Percentiles rank a stretch among this genome's conserved stretches.
phyloP scores from a whole-genome alignment of 2,888 invertebrate species.

The Gerris lacustris region DNA sequence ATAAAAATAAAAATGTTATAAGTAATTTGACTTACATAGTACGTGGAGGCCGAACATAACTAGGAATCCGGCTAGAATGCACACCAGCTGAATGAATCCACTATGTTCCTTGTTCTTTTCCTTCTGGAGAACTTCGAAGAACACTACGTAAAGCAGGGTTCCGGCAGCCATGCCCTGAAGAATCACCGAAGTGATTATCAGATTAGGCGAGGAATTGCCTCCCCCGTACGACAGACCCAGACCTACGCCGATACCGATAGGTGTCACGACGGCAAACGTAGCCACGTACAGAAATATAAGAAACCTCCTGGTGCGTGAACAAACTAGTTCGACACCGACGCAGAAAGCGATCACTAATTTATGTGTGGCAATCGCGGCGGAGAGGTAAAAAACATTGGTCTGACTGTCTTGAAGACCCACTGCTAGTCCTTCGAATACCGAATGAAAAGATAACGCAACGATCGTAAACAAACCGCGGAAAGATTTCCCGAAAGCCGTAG shows the following conservation, averaged over 20 bases:
- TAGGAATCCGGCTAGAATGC: conserved; percentile 46
- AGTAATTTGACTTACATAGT: conserved; percentile 28
- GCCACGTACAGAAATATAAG: conserved; percentile 46
- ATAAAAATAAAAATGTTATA: no score
- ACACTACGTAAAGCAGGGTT: conserved; percentile 65
- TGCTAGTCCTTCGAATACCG: conserved; percentile 60
- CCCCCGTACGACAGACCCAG: conserved; percentile 42
- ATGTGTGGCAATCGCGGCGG: conserved; percentile 53
- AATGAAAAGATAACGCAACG: conserved; percentile 54
- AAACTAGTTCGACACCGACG: conserved; percentile 51
- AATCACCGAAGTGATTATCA: conserved; percentile 41
- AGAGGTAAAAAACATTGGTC: conserved; percentile 50
- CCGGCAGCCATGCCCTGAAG: conserved; percentile 65
- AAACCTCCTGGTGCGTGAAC: conserved; percentile 40
- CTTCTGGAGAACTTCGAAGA: conserved; percentile 66
- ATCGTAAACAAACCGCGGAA: conserved; percentile 48
- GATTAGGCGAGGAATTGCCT: conserved; percentile 35
- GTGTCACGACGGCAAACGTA: conserved; percentile 53
- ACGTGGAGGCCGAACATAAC: conserved; percentile 43
- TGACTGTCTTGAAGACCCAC: conserved; percentile 60
- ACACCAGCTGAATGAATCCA: conserved; percentile 45
- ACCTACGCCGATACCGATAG: conserved; percentile 54
- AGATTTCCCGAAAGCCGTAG: conserved; percentile 29
- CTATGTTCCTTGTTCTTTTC: conserved; percentile 49
- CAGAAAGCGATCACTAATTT: conserved; percentile 55